phyloP scores from a whole-genome alignment of 1,140 invertebrate genomes.

The Solen grandis region DNA sequence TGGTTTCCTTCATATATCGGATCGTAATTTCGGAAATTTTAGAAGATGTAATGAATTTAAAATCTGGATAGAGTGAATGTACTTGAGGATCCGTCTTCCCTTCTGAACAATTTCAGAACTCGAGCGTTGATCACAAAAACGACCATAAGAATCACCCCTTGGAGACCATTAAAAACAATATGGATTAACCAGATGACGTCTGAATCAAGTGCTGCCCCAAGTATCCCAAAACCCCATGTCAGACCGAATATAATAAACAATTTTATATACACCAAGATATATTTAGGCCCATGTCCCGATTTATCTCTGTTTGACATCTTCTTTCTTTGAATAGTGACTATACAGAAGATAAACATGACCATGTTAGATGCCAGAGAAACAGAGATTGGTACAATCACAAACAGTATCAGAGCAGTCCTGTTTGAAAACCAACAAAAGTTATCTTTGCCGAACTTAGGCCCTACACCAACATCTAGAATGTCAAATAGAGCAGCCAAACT shows the following conservation, averaged over 20 bases:
- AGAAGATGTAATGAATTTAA: too few relatives aligned
- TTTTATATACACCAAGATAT: constrained; percentile 37
- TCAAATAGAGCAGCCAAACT: neutral
- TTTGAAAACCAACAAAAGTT: constrained; percentile 45
- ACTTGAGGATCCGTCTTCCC: too few relatives aligned
- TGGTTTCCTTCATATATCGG: too few relatives aligned
- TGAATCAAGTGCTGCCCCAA: neutral
- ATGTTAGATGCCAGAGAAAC: constrained; percentile 13
- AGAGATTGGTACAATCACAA: constrained; percentile 25
- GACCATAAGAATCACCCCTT: constrained; percentile 40
- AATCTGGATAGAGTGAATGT: too few relatives aligned
- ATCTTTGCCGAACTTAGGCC: constrained; percentile 6
- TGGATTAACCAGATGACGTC: constrained; percentile 23
- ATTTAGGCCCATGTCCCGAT: neutral
- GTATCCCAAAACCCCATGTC: constrained; percentile 30
- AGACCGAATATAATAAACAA: constrained; percentile 40
- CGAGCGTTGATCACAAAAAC: constrained; percentile 25
- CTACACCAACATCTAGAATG: neutral
- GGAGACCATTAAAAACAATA: constrained; percentile 38
- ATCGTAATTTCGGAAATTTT: too few relatives aligned
- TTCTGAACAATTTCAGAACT: neutral
- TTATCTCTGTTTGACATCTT: neutral
- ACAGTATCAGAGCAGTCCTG: neutral
- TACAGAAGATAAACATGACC: neutral
- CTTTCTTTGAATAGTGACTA: constrained; percentile 14